Conservation (phyloP, 2,797 vertebrate genomes). For the Hydrocynus forskahlii region DNA sequence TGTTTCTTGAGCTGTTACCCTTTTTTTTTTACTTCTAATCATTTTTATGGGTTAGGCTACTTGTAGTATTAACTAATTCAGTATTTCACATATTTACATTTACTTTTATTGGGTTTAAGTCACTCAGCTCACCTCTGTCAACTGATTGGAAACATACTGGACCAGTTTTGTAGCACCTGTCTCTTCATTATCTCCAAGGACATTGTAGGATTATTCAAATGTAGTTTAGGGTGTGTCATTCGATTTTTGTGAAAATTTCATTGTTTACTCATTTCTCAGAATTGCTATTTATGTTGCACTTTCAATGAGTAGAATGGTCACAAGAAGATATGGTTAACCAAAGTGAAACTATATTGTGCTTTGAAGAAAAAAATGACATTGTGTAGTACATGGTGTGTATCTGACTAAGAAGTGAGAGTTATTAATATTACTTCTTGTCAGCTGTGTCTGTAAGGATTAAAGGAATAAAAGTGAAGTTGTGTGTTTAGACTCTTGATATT, state of each 20-base stretch:
- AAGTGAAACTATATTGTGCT: constrained; percentile 74
- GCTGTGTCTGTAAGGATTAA: constrained; percentile 38
- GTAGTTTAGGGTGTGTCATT: constrained; percentile 74
- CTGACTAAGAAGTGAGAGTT: constrained; percentile 40
- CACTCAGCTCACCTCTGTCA: neutral
- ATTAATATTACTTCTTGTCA: constrained; percentile 40
- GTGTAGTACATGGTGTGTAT: constrained; percentile 60
- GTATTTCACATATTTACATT: neutral
- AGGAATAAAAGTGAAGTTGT: constrained; percentile 52
- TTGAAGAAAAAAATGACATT: constrained; percentile 33
- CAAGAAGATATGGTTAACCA: constrained; percentile 75
- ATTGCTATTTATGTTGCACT: constrained; percentile 24
- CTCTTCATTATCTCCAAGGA: neutral
- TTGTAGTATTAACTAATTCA: neutral
- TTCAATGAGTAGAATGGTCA: constrained; percentile 26
- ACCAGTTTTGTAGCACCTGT: constrained; percentile 31
- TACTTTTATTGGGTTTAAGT: neutral
- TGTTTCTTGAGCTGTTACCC: neutral
- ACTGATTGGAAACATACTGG: neutral
- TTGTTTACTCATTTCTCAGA: constrained; percentile 41
- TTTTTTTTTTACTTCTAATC: too few species aligned
- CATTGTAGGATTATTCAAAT: constrained; percentile 61
- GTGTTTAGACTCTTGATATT: constrained; percentile 3
- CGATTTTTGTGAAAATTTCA: constrained; percentile 67
- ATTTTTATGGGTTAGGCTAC: neutral